A percentile compares a stretch with the other conserved stretches of the same genome.
These are phyloP conservation scores for Arrhopalites spinosus DNA, from an alignment of 2,888 invertebrate genomes.

Conservation along the genomic window DNA sequence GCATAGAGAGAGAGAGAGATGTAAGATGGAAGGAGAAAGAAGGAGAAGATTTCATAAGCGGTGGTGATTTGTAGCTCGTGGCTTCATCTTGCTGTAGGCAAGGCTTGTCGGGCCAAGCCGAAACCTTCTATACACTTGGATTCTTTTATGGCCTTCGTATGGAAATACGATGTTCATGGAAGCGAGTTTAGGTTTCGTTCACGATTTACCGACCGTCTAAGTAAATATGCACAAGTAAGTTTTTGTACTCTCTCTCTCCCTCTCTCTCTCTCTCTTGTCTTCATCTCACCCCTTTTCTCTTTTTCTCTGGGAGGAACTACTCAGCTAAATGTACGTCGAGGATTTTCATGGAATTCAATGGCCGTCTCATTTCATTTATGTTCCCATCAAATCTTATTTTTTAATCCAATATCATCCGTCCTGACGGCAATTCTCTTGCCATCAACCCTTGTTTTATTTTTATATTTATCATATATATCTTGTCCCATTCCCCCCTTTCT, in stretches of 20 bases:
- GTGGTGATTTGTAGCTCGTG: constrained; percentile 46
- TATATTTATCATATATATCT: neutral
- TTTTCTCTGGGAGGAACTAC: neutral
- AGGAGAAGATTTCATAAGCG: constrained; percentile 45
- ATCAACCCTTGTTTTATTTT: constrained; percentile 16
- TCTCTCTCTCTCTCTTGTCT: constrained; percentile 10
- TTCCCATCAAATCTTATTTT: constrained; percentile 35
- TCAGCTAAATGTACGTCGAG: neutral
- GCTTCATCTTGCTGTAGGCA: constrained; percentile 32
- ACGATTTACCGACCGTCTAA: constrained; percentile 35
- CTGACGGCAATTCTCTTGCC: constrained; percentile 24
- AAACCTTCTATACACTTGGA: constrained; percentile 39
- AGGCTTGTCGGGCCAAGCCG: constrained; percentile 13
- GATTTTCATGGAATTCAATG: constrained; percentile 10
- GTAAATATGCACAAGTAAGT: constrained; percentile 34
- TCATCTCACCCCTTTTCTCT: constrained; percentile 11
- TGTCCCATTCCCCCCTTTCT: constrained; percentile 2
- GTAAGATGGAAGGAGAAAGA: constrained; percentile 4
- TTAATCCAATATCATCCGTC: constrained; percentile 30
- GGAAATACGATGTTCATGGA: constrained; percentile 47
- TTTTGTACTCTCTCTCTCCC: constrained; percentile 12
- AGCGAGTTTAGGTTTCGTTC: constrained; percentile 35
- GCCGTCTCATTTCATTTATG: constrained; percentile 35
- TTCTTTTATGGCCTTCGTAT: constrained; percentile 52
- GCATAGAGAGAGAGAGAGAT: neutral